Percentiles rank a stretch among this genome's conserved stretches.
phyloP scores from a whole-genome alignment of 2,797 vertebrate species.

The Phataginus tetradactyla region DNA sequence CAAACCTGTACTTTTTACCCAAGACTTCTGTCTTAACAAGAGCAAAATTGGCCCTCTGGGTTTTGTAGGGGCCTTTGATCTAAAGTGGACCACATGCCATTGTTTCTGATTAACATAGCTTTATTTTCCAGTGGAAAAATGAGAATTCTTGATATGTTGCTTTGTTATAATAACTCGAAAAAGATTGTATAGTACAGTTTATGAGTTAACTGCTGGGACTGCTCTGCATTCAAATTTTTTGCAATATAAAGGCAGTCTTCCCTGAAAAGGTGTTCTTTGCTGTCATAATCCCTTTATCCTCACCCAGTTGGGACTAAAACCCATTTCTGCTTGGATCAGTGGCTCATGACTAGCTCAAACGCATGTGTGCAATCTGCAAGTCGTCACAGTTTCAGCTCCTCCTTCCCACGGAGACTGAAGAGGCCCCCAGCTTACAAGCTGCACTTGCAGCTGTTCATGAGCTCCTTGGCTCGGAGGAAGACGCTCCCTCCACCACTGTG shows the following conservation, averaged over 20 bases:
- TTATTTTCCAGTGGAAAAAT: slow-evolving; percentile 71
- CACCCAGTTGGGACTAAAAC: neutral
- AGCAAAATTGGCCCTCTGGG: slow-evolving; percentile 51
- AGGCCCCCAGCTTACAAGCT: neutral
- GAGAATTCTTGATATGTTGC: slow-evolving; percentile 78
- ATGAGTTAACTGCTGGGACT: neutral
- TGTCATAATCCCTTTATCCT: neutral
- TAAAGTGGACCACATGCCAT: slow-evolving; percentile 75
- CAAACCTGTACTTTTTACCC: neutral
- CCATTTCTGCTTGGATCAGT: neutral
- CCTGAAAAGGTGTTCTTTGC: neutral
- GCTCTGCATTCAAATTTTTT: neutral
- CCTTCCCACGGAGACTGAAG: neutral
- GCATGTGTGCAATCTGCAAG: neutral
- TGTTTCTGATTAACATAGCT: slow-evolving; percentile 80
- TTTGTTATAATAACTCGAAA: slow-evolving; percentile 83
- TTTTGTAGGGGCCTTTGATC: slow-evolving; percentile 75
- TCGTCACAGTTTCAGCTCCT: neutral
- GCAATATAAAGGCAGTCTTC: neutral
- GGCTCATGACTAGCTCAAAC: neutral
- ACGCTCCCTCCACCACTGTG: neutral
- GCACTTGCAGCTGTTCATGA: neutral
- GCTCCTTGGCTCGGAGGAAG: neutral
- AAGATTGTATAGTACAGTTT: slow-evolving; percentile 74
- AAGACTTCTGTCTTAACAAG: slow-evolving; percentile 57